Evolutionary conservation across 2,113 vertebrate genomes (phyloP).

Genomic region (Excalfactoria chinensis): DNA sequence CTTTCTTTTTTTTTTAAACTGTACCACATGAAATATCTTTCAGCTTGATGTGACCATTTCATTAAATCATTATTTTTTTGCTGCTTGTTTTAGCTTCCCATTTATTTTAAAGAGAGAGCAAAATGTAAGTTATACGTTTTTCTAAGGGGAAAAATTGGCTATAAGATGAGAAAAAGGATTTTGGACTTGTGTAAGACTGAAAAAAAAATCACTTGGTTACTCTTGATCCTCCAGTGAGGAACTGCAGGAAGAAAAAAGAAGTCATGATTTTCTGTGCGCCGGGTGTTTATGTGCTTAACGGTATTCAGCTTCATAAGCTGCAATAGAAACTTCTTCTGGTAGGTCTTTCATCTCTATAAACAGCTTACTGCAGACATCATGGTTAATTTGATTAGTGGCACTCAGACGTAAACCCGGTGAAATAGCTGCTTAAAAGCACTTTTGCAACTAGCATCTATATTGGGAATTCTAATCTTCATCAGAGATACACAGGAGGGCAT

Average conservation of each 20-base stretch:
- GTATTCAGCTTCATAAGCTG: slow-evolving; percentile 44
- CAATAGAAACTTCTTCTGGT: slow-evolving; percentile 59
- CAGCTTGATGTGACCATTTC: background rate
- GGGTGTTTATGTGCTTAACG: slow-evolving; percentile 46
- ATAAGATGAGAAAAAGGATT: background rate
- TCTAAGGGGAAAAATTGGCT: background rate
- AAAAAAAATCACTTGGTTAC: background rate
- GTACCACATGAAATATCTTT: background rate
- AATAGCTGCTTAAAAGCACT: slow-evolving; percentile 56
- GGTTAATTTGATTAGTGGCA: slow-evolving; percentile 73
- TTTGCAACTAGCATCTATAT: slow-evolving; percentile 31
- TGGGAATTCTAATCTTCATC: slow-evolving; percentile 57
- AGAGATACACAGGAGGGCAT: slow-evolving; percentile 19
- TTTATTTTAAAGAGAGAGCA: background rate
- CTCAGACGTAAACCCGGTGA: slow-evolving; percentile 37
- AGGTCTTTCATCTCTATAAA: slow-evolving; percentile 70
- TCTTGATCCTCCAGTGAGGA: slow-evolving; percentile 13
- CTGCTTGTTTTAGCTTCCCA: background rate
- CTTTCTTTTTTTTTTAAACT: background rate
- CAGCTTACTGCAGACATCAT: slow-evolving; percentile 66
- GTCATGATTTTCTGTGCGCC: background rate
- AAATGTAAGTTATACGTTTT: background rate
- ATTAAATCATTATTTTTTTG: background rate
- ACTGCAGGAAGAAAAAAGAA: slow-evolving; percentile 47
- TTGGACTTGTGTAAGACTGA: background rate